Conservation (phyloP, 2,888 invertebrate genomes). For the Apotomis betuletana region DNA sequence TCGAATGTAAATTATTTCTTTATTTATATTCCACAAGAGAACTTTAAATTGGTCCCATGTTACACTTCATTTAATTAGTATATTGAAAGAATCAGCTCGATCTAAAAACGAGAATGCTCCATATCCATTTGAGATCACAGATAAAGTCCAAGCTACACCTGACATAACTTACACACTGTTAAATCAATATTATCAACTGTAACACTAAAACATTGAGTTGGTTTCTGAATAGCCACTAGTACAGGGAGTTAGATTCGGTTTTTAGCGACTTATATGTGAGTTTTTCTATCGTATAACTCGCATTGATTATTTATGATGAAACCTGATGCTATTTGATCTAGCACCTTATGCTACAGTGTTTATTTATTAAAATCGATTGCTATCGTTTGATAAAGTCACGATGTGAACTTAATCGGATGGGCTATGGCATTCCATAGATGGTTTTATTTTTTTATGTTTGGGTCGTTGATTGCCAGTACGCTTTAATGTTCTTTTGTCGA, state of each 20-base stretch:
- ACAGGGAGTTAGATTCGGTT: neutral
- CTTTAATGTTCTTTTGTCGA: slow-evolving; percentile 17
- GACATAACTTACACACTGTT: neutral
- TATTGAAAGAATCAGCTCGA: slow-evolving; percentile 10
- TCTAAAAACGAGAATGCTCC: slow-evolving; percentile 18
- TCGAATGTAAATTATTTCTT: neutral
- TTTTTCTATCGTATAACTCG: slow-evolving; percentile 28
- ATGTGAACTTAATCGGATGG: slow-evolving; percentile 25
- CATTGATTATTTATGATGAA: slow-evolving; percentile 26
- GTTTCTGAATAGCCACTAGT: neutral
- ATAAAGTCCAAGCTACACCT: neutral
- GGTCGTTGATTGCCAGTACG: slow-evolving; percentile 24
- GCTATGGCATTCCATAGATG: slow-evolving; percentile 14
- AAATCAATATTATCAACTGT: neutral
- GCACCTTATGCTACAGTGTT: neutral
- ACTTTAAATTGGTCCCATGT: slow-evolving; percentile 8
- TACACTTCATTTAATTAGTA: slow-evolving; percentile 25
- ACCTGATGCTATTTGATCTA: neutral
- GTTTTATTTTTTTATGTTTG: slow-evolving; percentile 18
- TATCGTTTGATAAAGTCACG: neutral
- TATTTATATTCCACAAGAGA: neutral
- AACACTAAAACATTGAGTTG: neutral
- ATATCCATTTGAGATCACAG: slow-evolving; percentile 27
- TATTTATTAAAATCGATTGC: neutral
- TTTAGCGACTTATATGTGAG: slow-evolving; percentile 14